A percentile compares a stretch with the other conserved stretches of the same genome.
These are phyloP conservation scores for Motacilla tschutschensis DNA, from an alignment of 2,113 vertebrate species.

Conservation along the genomic window DNA sequence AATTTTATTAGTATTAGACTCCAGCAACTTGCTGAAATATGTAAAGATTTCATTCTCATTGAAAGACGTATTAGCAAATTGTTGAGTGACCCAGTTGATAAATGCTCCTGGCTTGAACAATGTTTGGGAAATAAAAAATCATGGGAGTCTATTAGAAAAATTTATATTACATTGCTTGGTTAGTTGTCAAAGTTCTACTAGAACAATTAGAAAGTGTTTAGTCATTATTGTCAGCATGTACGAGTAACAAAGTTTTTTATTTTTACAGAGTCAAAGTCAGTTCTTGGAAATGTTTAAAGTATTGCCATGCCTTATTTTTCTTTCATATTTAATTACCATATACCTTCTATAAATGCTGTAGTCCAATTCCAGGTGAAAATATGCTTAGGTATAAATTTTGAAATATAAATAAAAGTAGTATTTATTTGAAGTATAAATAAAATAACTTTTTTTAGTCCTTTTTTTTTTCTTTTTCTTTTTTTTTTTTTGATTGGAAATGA, in stretches of 20 bases:
- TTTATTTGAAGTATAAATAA: neutral
- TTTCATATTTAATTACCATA: neutral
- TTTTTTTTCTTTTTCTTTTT: neutral
- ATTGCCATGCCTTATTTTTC: neutral
- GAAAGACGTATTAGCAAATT: neutral
- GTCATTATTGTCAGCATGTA: neutral
- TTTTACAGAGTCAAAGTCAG: neutral
- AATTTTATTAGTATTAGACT: neutral
- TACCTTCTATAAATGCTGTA: neutral
- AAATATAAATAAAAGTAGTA: neutral
- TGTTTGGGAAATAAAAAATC: constrained; percentile 15
- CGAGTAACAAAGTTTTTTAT: neutral
- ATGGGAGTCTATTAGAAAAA: neutral
- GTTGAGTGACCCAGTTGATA: neutral
- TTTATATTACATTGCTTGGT: constrained; percentile 8
- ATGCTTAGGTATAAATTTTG: neutral
- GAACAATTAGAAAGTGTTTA: constrained; percentile 2
- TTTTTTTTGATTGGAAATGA: neutral
- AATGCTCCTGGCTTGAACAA: neutral
- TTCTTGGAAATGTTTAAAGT: neutral
- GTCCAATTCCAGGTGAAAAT: neutral
- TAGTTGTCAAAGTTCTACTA: constrained; percentile 27
- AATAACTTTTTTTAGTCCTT: neutral
- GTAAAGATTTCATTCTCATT: neutral
- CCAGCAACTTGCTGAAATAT: neutral